Evolutionary conservation across 2,888 invertebrate genomes (phyloP), one percentile per base, ranked within the genome.

Genomic region (Ectobius pallidus): DNA sequence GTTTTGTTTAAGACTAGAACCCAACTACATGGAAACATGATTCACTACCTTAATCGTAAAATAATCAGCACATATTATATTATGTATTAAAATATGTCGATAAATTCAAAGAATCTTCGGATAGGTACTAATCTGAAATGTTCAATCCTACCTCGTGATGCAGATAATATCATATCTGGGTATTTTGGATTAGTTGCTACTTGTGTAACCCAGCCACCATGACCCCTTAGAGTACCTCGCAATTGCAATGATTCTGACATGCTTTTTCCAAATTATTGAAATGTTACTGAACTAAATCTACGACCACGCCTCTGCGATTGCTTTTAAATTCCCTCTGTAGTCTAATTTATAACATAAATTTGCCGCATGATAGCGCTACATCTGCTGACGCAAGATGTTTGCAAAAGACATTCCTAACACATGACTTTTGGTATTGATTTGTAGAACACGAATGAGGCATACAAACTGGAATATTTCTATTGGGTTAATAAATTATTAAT

Each of bases 131-230:
- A n/a, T n/a, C n/a, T n/a, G n/a, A n/a, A n/a, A n/a, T n/a, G n/a
- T n/a, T 52, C 22, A 62, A 73, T 84, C 87, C 89, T 90, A 97
- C 99, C 99, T 89, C 99, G 90, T 78, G 99, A 99, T 77, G 98
- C 94, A 68, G 99, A 99, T 84, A 99, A 88, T 84, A 99, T 96
- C 89, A 96, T 96, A 82, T 99, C 98, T 76, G 98, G 97, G 87
- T 95, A 97, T 87, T 97, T 96, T 32, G 98, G 96, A 83, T 97
- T 99, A 74, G 99, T 99, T 68, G 99, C 98, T 81, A 99, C 99
- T 90, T 99, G 99, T 73, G 99, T 99, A 79, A 99, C 97, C 98
- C 98, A 98, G 79, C 96, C 97, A 90, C 94, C 96, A 86, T 99
- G 99, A 70, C 99, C 99, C 81, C 92, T 88, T 79, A 99, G 92